Percentiles rank a stretch among this genome's conserved stretches.
Evolutionary conservation across 2,888 invertebrate genomes (phyloP).

Genomic region (Idaea biselata): DNA sequence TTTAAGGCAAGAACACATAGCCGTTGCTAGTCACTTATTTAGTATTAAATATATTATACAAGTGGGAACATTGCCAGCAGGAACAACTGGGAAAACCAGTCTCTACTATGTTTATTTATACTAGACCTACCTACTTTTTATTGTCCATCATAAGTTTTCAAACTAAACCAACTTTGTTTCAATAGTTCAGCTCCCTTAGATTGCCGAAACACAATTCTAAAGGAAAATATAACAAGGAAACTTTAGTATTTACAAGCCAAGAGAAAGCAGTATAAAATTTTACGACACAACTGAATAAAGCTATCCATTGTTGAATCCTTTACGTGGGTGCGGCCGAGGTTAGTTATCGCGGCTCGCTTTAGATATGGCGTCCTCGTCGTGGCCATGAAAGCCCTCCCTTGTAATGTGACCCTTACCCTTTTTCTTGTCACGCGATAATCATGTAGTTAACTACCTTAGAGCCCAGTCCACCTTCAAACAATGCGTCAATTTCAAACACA

Average conservation of each 20-base stretch:
- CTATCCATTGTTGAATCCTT: constrained; percentile 18
- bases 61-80: background rate
- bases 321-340: constrained; percentile 12
- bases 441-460: constrained; percentile 25
- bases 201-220: background rate
- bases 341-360: constrained; percentile 5
- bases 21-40: no score
- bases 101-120: background rate
- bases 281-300: constrained; percentile 12
- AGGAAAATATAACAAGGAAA: background rate
- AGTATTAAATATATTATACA: no score
- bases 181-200: background rate
- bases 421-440: constrained; percentile 34
- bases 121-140: background rate
- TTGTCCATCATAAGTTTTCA: constrained; percentile 2
- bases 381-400: constrained; percentile 46
- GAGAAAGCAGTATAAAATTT: constrained; percentile 2
- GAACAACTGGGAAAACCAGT: background rate
- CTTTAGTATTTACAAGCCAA: constrained; percentile 7
- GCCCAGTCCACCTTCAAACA: background rate
- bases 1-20: no score
- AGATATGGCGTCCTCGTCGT: background rate
- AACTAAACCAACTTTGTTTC: background rate
- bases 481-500: background rate
- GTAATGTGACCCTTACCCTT: constrained; percentile 27